Percentiles rank a stretch among this genome's conserved stretches.
Conservation (phyloP, 2,888 invertebrate genomes). For the Tigriopus californicus region DNA sequence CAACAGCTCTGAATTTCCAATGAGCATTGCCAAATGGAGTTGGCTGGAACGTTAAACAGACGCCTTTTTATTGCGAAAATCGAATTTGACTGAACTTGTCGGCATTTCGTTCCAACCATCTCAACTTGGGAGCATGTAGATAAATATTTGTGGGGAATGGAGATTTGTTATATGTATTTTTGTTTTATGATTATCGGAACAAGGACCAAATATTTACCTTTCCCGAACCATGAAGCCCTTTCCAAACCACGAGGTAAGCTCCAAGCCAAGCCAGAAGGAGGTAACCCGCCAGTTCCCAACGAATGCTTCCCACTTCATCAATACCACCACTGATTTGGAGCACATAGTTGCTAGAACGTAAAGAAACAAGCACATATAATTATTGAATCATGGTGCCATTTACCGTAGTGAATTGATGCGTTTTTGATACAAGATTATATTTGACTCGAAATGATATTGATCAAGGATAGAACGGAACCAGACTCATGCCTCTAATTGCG, state of each 20-base stretch:
- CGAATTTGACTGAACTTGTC: too few species aligned
- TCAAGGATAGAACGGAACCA: too few species aligned
- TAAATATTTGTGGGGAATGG: neutral
- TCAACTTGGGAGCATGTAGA: neutral
- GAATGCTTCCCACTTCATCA: conserved; percentile 7
- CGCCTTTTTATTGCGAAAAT: too few species aligned
- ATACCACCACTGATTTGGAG: conserved; percentile 10
- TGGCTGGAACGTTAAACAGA: too few species aligned
- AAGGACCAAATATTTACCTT: conserved; percentile 4
- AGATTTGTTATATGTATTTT: too few species aligned
- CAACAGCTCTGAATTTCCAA: too few species aligned
- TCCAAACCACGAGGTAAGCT: conserved; percentile 16
- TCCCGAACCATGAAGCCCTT: conserved; percentile 14
- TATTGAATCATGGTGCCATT: too few species aligned
- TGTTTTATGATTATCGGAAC: neutral
- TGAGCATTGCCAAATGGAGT: too few species aligned
- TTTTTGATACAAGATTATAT: too few species aligned
- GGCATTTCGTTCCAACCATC: neutral
- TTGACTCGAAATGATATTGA: too few species aligned
- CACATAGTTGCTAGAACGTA: conserved; percentile 11
- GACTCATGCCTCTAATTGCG: too few species aligned
- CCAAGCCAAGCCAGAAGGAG: conserved; percentile 9
- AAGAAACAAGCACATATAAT: neutral
- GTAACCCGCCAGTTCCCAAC: conserved; percentile 5
- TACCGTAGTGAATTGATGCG: too few species aligned